A percentile compares a stretch with the other conserved stretches of the same genome.
These are phyloP conservation scores for Agrotis clavis DNA, from an alignment of 2,888 invertebrate species.

Conservation along the genomic window DNA sequence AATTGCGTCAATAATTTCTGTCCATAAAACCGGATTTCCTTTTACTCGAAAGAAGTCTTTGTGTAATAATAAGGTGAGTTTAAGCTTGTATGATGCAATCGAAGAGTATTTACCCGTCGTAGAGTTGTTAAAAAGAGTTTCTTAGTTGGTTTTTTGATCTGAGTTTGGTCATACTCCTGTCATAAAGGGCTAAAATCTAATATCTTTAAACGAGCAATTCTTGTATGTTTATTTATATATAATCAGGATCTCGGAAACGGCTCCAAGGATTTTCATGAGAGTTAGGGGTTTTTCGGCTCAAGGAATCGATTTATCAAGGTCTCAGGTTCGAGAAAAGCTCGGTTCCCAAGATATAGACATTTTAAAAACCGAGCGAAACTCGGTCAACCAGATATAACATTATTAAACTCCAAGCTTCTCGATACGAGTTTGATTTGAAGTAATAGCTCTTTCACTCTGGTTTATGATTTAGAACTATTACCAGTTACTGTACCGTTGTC, in stretches of 20 bases:
- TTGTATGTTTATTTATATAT: too few relatives aligned
- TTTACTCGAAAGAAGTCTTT: slow-evolving; percentile 27
- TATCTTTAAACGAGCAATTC: too few relatives aligned
- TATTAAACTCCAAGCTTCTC: not conserved
- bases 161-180: not conserved
- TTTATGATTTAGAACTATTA: slow-evolving; percentile 37
- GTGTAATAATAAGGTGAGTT: slow-evolving; percentile 15
- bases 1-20: slow-evolving; percentile 51
- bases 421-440: not conserved
- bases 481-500: slow-evolving; percentile 41
- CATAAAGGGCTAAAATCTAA: not conserved
- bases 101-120: not conserved
- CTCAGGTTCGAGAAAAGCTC: too few relatives aligned
- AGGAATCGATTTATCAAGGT: too few relatives aligned
- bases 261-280: too few relatives aligned
- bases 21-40: slow-evolving; percentile 47
- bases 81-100: slow-evolving; percentile 17
- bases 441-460: slow-evolving; percentile 20
- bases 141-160: not conserved
- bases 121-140: slow-evolving; percentile 1
- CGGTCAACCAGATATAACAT: too few relatives aligned
- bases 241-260: too few relatives aligned
- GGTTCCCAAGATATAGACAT: too few relatives aligned
- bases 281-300: too few relatives aligned
- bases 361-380: too few relatives aligned